Percentiles rank a stretch among this genome's conserved stretches.
These are phyloP conservation scores for Cosmopolites sordidus DNA, from an alignment of 2,888 invertebrate species.

Conservation along the genomic window DNA sequence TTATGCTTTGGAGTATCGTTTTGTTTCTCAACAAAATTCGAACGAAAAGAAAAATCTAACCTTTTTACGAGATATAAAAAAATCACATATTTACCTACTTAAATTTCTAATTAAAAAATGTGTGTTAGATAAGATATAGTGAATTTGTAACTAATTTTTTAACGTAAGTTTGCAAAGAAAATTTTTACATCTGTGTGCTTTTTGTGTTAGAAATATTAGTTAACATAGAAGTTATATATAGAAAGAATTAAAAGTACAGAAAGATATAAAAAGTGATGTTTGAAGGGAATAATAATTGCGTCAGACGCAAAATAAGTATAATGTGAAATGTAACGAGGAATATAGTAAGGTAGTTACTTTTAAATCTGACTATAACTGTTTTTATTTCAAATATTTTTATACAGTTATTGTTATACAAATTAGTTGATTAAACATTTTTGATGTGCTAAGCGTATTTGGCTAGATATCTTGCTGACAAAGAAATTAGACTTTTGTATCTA, in stretches of 20 bases:
- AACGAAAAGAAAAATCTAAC: neutral
- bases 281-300: too few relatives aligned
- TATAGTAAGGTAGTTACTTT: neutral
- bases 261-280: neutral
- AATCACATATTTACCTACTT: slow-evolving; percentile 4
- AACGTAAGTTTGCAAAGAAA: slow-evolving; percentile 11
- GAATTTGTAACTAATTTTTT: slow-evolving; percentile 9
- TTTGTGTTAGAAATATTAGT: slow-evolving; percentile 10
- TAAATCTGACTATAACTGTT: neutral
- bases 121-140: slow-evolving; percentile 22
- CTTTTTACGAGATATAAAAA: neutral
- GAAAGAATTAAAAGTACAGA: slow-evolving; percentile 10
- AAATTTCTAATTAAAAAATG: slow-evolving; percentile 19
- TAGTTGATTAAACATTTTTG: slow-evolving; percentile 8
- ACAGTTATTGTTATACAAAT: slow-evolving; percentile 5
- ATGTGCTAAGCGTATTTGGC: slow-evolving; percentile 16
- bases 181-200: slow-evolving; percentile 21
- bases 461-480: slow-evolving; percentile 1
- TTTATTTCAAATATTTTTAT: slow-evolving; percentile 11
- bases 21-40: too few relatives aligned
- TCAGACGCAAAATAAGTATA: too few relatives aligned
- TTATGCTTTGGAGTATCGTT: too few relatives aligned
- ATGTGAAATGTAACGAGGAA: neutral
- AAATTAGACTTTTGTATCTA: neutral
- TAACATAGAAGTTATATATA: slow-evolving; percentile 3